Evolutionary conservation across 2,797 vertebrate species (phyloP), one percentile per base, ranked within the genome.

Genomic region (Apodemus agrarius): DNA sequence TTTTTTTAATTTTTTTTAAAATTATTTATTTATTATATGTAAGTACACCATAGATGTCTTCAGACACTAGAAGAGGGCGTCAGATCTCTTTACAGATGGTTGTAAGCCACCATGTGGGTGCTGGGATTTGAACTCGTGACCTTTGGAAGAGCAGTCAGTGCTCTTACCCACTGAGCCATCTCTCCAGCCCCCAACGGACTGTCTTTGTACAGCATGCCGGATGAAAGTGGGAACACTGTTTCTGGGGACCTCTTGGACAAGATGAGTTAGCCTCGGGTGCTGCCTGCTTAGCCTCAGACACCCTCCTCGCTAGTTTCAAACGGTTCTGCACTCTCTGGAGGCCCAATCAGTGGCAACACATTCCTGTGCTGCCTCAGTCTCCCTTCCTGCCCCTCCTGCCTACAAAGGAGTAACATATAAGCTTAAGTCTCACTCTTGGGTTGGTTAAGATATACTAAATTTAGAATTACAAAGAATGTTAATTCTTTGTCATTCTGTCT

Each of bases 341-440:
- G 37, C 24, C 24, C 1, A 0, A 0, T 89, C 49, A 4, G 0
- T 0, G 54, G 76, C 21, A 37, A 1, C 11, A 6, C 19, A 0
- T 24, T 10, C 57, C 34, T 43, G 1, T 3, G 0, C 0, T 12
- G 74, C 43, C 22, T 92, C 46, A 34, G 24, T 21, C 22, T n/a
- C 14, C 17, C 59, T 34, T 37, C 61, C 1, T 2, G 0, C 61
- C 1, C 6, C 14, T 17, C 4, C 9, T 80, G 5, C 21, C n/a
- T 10, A 8, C 40, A 6, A 10, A 19, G 57, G 21, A 13, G 8
- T 52, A 21, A 74, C 11, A 24, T 5, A 2, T 12, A 57, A 9
- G 7, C 43, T 13, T 57, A 37, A 12, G 63, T 54, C 19, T 40
- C 85, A 52, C 17, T 34, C 87, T 67, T 65, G 11, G 37, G 40